Conservation (phyloP, 2,797 vertebrate genomes). For the Hylomyscus alleni region DNA sequence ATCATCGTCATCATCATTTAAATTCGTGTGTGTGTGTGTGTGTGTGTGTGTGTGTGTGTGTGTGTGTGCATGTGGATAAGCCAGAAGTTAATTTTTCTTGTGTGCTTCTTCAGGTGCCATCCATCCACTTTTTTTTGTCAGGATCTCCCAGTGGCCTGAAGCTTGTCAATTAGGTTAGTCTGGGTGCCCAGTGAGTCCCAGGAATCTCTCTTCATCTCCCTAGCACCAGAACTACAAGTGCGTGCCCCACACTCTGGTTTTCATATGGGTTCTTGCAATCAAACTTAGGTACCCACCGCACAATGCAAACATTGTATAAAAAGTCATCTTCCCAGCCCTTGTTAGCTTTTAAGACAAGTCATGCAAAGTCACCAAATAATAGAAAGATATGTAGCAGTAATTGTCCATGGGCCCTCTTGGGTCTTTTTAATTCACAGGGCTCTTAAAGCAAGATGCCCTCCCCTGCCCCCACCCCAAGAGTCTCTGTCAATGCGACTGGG, state of each 20-base stretch:
- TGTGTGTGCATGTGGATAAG: neutral
- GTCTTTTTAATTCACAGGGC: constrained; percentile 14
- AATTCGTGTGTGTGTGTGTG: neutral
- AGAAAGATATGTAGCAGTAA: neutral
- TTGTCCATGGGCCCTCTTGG: neutral
- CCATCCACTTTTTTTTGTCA: neutral
- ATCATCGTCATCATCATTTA: too few species aligned
- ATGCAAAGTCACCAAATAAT: constrained; percentile 27
- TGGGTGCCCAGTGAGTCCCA: neutral
- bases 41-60: neutral
- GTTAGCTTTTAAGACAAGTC: neutral
- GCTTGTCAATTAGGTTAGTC: neutral
- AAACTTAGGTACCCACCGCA: neutral
- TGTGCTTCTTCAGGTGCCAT: neutral
- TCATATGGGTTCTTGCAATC: too few species aligned
- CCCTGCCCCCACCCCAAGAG: neutral
- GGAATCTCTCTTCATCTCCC: neutral
- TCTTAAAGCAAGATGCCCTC: neutral
- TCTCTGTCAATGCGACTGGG: neutral
- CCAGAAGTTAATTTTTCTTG: neutral
- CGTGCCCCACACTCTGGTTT: neutral
- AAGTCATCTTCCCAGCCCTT: neutral
- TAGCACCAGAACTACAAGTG: neutral
- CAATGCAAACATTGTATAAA: neutral
- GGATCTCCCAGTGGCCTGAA: neutral